These are phyloP conservation scores for Boloria selene DNA, from an alignment of 2,888 invertebrate species.

Conservation along the genomic window DNA sequence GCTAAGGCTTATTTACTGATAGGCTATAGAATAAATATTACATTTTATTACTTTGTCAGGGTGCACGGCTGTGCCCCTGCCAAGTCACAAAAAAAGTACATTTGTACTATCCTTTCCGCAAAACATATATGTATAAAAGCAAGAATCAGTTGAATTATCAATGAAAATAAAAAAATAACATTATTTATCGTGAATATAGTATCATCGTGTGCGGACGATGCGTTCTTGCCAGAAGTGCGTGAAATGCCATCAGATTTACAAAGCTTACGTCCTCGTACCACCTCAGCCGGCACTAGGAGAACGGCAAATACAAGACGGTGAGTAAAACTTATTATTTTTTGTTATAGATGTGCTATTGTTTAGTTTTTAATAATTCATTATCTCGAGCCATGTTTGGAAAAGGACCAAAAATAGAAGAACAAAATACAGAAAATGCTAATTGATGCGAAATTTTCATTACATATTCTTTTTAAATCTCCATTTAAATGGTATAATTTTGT, in stretches of 20 bases:
- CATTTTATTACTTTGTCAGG: neutral
- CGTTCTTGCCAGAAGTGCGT: conserved; percentile 71
- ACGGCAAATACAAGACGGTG: conserved; percentile 76
- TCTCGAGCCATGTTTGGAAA: neutral
- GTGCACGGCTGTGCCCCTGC: too few species aligned
- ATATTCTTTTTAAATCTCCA: too few species aligned
- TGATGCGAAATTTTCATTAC: neutral
- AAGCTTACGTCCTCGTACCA: conserved; percentile 68
- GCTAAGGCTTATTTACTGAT: too few species aligned
- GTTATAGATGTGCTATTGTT: conserved; percentile 11
- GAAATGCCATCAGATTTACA: conserved; percentile 63
- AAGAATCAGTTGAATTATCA: neutral
- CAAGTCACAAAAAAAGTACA: too few species aligned
- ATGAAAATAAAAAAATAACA: neutral
- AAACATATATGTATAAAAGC: neutral
- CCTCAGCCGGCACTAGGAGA: conserved; percentile 72
- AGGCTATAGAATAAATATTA: too few species aligned
- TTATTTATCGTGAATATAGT: conserved; percentile 45
- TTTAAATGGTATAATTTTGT: too few species aligned
- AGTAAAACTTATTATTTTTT: conserved; percentile 26
- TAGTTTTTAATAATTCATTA: neutral
- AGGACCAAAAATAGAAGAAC: neutral
- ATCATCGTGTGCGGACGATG: conserved; percentile 69
- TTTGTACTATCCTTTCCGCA: too few species aligned
- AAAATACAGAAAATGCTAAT: too few species aligned